Evolutionary conservation across 2,888 invertebrate genomes (phyloP), one percentile per base, ranked within the genome.

Genomic region (Chloroclystis v-ata): DNA sequence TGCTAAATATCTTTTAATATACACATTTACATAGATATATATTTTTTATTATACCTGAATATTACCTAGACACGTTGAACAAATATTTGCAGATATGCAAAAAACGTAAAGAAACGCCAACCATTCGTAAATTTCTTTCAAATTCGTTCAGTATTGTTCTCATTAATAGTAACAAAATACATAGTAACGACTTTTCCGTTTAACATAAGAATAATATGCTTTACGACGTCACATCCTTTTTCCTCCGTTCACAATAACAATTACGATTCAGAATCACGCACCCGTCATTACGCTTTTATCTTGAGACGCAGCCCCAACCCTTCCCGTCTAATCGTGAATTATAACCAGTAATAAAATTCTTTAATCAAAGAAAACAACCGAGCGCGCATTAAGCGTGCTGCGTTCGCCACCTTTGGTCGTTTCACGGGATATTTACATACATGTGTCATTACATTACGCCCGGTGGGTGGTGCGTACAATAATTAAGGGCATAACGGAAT

Each of bases 361-460:
- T 87, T 87, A 87, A 87, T 87, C 87, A 87, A 87, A 86, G 87
- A 87, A 85, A 84, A 86, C 84, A 86, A 83, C 86, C 80, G 72
- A 75, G 82, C 67, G 62, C 71, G 79, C 85, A 82, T 85, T 86
- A 83, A 78, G 75, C 76, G 72, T 69, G 80, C 80, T 81, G 81
- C 81, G 80, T 82, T 83, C 83, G 81, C 82, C 83, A 84, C 86
- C 85, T 85, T 64, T 64, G 73, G 82, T 78, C 82, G 81, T 84
- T 84, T 80, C 78, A 70, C 65, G 69, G 80, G 78, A 84, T 86
- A 87, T 86, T 87, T 87, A 86, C 87, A 87, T 86, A 87, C 86
- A 85, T 82, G 83, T 83, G 85, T 84, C 86, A 85, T 87, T 86
- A 85, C 77, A 72, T 69, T 65, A 66, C 66, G 43, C 47, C 57